Base-by-base conservation (phyloP, 2,888 invertebrate genomes). In the Colostygia pectinataria region DNA sequence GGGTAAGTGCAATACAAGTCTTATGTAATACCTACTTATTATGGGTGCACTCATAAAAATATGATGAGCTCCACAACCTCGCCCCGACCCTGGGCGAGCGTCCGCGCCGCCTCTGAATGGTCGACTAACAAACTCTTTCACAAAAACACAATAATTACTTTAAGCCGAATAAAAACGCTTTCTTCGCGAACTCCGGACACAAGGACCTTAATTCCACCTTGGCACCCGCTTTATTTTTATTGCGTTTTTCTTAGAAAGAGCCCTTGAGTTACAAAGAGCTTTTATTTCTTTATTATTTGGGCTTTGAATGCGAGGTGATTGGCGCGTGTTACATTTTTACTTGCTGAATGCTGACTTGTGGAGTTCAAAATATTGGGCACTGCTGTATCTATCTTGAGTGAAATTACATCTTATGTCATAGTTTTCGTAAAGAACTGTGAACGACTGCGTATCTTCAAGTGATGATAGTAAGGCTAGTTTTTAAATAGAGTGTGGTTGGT, bases 71-170 rank as follows among this genome's bases (percentile, higher is more conserved):
- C 4, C 13, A 6, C 13, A 9, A 1, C 23, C 66, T 15, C 44
- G 78, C 28, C 80, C 65, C 82, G 68, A 18, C 71, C 74, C 81
- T 66, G 68, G 14, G 6, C 67, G 71, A 71, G 71, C 79, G 83
- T 74, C 83, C 82, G 77, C 74, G 75, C 74, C 76, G 72, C 69
- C 71, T 57, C 72, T 87, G 83, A 90, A 90, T 90, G 85, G 84
- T 71, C 76, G 80, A 85, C 90, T 89, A 90, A 90, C 90, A 89
- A 90, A 89, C 90, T 89, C 90, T 88, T 90, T 89, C 81, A 89
- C 83, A 90, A 88, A 87, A 89, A 89, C 84, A 88, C 83, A 88
- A 90, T 90, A 89, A 90, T 90, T 90, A 89, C 88, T 90, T 88
- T 85, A 87, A 78, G 83, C 74, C 73, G 81, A 80, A 87, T 86